Evolutionary conservation across 2,888 invertebrate genomes (phyloP), one percentile per base, ranked within the genome.

Genomic region (Drosophila meridiana): DNA sequence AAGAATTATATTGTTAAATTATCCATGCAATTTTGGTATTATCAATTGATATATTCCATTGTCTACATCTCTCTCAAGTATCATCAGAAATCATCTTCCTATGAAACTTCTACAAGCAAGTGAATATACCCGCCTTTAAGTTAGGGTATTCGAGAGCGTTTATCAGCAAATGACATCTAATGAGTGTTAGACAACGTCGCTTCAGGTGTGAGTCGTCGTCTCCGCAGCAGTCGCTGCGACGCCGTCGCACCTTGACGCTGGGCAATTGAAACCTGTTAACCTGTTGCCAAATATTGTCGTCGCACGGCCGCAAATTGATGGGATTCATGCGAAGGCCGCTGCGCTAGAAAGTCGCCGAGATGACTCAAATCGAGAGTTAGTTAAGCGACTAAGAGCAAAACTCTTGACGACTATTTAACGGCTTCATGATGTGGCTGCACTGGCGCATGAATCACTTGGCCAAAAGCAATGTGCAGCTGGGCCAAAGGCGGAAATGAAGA

Each of bases 111-210:
- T 8, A 5, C 2, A 11, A 11, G 1, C 55, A 7, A 58, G 43
- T 26, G 2, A 9, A 36, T 6, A 2, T 8, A 28, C 34, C 28
- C 28, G 2, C 6, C 0, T 57, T 6, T 14, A 0, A 0, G 14
- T 8, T 11, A 88, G 87, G 9, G 89, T 69, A 86, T 34, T 13
- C 4, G 1, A 14, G 32, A 57, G 64, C 53, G 60, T 69, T 90
- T 89, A 87, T 87, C 87, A 87, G 74, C 87, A 78, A 87, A 84
- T 82, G 89, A 90, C 90, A 87, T 87, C 90, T 84, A 87, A 87
- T 87, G 90, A 90, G 78, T 82, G 78, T 84, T 78, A 85, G 89
- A 86, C 90, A 73, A 72, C 68, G 68, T 69, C 67, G 72, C 58
- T 63, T 81, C 73, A 76, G 80, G 80, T 87, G 82, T 69, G 83